Base-by-base conservation (phyloP, 2,797 vertebrate species). In the Gephyroberyx darwinii region DNA sequence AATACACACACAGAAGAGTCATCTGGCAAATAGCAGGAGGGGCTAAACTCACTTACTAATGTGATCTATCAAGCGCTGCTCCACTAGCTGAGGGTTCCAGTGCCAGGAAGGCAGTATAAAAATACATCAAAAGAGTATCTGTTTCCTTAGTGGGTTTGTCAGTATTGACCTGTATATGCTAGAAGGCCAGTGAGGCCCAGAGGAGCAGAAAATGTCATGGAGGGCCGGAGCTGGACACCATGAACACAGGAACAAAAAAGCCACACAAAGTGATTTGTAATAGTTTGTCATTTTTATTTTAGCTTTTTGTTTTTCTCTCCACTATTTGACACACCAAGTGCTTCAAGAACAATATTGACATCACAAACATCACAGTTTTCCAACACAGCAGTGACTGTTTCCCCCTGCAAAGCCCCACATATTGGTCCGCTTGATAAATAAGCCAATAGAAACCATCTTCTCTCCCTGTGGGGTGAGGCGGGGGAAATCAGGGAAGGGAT, bases 321-420 rank as follows among this genome's bases (percentile, higher is more conserved):
- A 91, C 93, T 95, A 95, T 91, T 92, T 91, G 91, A 95, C 95
- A 96, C 93, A 95, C 84, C 57, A 87, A 95, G 93, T 94, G 93
- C 90, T 93, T 91, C 88, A 83, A 93, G 90, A 91, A 93, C 89
- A 90, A 92, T 88, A 93, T 88, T 85, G 91, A 91, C 91, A 90
- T 88, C 94, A 96, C 93, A 89, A 93, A 92, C 78, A 91, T 84
- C 82, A 93, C 89, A 90, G 77, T 87, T 88, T 60, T 86, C 86
- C 81, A 93, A 91, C 87, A 91, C 81, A 93, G 91, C 84, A 84
- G 88, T 87, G 86, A 90, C 64, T 1, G 71, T 77, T 81, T 84
- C 87, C 86, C 59, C 26, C 57, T 22, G 55, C 70, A 39, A 45
- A 80, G 26, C 80, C 84, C 81, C 84, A 80, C 54, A 0, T 37